phyloP scores from a whole-genome alignment of 2,113 vertebrate genomes.

The Baryphthengus martii region DNA sequence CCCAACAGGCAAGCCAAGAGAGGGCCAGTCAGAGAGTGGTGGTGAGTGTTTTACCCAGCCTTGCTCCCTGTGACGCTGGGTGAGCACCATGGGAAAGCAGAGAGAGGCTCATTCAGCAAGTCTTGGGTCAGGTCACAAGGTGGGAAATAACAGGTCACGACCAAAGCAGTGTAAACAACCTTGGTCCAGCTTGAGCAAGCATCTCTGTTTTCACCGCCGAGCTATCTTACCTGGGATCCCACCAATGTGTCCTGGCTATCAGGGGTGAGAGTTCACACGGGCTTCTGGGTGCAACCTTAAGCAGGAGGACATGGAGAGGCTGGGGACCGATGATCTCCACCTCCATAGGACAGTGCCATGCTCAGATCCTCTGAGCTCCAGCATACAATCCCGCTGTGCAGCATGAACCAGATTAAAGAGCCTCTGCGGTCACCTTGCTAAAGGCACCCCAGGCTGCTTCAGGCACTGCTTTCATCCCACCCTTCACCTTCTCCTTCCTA shows the following conservation, averaged over 20 bases:
- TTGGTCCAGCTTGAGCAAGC: background rate
- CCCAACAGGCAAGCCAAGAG: background rate
- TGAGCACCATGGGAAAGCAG: fast-evolving
- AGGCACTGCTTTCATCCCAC: background rate
- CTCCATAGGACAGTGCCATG: fast-evolving
- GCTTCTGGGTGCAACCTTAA: fast-evolving
- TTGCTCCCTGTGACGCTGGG: background rate
- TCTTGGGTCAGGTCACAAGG: background rate
- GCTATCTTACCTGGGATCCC: background rate
- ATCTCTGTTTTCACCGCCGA: background rate
- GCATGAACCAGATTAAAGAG: background rate
- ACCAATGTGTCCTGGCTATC: background rate
- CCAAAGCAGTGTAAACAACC: background rate
- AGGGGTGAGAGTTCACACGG: background rate
- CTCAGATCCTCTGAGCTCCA: background rate
- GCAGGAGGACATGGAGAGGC: background rate
- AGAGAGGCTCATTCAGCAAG: background rate
- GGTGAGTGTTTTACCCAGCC: background rate
- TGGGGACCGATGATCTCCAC: background rate
- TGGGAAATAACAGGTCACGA: background rate
- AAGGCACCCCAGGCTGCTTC: background rate
- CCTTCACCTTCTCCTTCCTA: fast-evolving
- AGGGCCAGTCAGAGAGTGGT: fast-evolving
- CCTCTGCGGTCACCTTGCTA: background rate
- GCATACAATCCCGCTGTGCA: fast-evolving